Evolutionary conservation across 2,888 invertebrate genomes (phyloP), one percentile per base, ranked within the genome.

Genomic region (Pseudolycoriella hygida): DNA sequence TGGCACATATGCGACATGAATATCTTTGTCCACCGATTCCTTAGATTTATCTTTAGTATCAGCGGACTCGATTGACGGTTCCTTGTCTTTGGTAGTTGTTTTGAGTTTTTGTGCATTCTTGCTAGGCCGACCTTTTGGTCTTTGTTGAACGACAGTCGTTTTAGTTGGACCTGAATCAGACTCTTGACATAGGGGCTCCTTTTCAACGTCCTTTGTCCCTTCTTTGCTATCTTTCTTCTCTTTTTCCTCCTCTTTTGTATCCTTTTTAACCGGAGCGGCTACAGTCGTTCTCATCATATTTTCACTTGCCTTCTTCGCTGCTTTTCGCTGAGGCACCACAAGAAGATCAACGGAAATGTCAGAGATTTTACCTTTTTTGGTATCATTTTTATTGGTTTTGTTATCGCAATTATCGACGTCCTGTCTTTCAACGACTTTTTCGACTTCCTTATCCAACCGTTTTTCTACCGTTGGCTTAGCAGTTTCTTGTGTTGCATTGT

Each of bases 291-390:
- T 79, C 71, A 84, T 75, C 74, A 89, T 79, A 57, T 84, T 88
- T 62, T 89, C 88, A 1, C 85, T 83, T 1, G 89, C 89, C 59
- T 88, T 89, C 60, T 88, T 89, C 19, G 89, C 89, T 20, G 89
- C 89, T 64, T 88, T 85, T 44, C 89, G 69, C 59, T 89, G 89
- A 2, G 89, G 89, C 38, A 89, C 89, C 51, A 89, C 87, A 37
- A 64, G 48, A 44, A 88, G 69, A 64, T 87, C 84, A 2, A 84
- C 77, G 54, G 32, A 41, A 59, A 64, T 50, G 32, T 47, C 40
- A 19, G 45, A 45, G 14, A 30, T 34, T 17, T 45, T 45, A 17
- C 14, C 17, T 17, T 40, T 40, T 32, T 44, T 20, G 17, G 34
- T 44, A 12, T 32, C 17, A 4, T 17, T 12, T 17, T 39, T 40